Percentiles rank a stretch among this genome's conserved stretches.
These are phyloP conservation scores for Actinopyga echinites DNA, from an alignment of 53 echinoderm and acorn worm species.

Conservation along the genomic window DNA sequence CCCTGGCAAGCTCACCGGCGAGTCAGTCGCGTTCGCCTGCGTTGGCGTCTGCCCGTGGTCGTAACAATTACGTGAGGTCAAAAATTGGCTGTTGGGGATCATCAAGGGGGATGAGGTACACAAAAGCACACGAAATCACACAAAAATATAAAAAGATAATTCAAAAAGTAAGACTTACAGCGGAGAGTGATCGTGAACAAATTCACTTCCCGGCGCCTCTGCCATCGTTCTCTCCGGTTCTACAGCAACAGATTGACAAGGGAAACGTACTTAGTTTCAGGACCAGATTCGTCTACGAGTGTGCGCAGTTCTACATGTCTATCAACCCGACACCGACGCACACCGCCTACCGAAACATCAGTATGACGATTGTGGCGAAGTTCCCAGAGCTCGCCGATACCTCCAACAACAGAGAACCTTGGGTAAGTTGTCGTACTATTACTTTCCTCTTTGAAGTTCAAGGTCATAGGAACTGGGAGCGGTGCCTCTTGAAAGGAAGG, in stretches of 20 bases:
- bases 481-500: no score
- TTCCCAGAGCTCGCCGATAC: slow-evolving; percentile 60
- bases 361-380: slow-evolving; percentile 68
- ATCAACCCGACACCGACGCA: slow-evolving; percentile 67
- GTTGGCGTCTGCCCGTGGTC: no score
- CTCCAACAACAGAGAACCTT: slow-evolving; percentile 48
- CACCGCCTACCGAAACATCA: slow-evolving; percentile 74
- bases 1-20: no score
- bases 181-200: slow-evolving; percentile 20
- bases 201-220: slow-evolving; percentile 75
- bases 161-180: slow-evolving; percentile 47
- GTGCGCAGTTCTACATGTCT: slow-evolving; percentile 69
- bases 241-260: slow-evolving; percentile 57
- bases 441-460: no score
- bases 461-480: no score
- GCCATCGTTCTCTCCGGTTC: slow-evolving; percentile 59
- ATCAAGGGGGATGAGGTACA: not conserved
- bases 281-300: slow-evolving; percentile 60
- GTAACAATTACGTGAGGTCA: not conserved
- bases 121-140: slow-evolving; percentile 46
- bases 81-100: not conserved
- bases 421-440: slow-evolving; percentile 47
- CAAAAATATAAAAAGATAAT: slow-evolving; percentile 70
- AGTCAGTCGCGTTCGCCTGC: no score
- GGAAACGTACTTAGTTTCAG: slow-evolving; percentile 51